Base-by-base conservation (phyloP, 1,140 invertebrate genomes). In the Cepaea nemoralis region DNA sequence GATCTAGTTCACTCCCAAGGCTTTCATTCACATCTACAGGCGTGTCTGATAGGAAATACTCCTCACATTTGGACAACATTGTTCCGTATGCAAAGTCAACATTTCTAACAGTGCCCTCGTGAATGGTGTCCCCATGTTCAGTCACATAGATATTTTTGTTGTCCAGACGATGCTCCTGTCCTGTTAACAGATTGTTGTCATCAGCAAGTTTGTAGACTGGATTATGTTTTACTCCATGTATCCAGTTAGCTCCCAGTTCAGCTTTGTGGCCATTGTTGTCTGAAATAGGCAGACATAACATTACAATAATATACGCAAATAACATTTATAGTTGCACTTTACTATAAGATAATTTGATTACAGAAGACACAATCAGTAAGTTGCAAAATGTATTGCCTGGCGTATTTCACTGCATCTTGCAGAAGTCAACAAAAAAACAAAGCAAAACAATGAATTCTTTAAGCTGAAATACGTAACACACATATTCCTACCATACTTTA, bases 1-100 rank as follows among this genome's bases (percentile, higher is more conserved):
- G 93, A 87, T 95, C 94, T 19, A 98, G 95, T 89, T 97, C 97
- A 86, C 96, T 95, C 35, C 97, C 97, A 42, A 98, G 96, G 92
- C 96, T 97, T 84, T 95, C 91, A 80, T 88, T 85, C 35, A 90
- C 89, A 48, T 87, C 86, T 0, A 88, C 87, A 2, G 88, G 85
- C 50, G 89, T 86, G 27, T 83, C 82, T 66, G 85, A 86, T 35
- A 89, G 82, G 81, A 87, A 91, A 81, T 89, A 91, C 66, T 90
- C 89, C 82, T 91, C 91, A 81, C 89, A 90, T 70, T 88, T 80
- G 27, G 84, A 83, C 42, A 91, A 89, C n/a, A 91, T 84, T 75
- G 87, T 86, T 55, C 91, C 91, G 69, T 90, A 91, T 27, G 81
- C 74, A 67, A 89, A 87, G 82, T 91, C 90, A 22, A 90, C 88